Base-by-base conservation (phyloP, 2,888 invertebrate species). In the Celastrina argiolus region DNA sequence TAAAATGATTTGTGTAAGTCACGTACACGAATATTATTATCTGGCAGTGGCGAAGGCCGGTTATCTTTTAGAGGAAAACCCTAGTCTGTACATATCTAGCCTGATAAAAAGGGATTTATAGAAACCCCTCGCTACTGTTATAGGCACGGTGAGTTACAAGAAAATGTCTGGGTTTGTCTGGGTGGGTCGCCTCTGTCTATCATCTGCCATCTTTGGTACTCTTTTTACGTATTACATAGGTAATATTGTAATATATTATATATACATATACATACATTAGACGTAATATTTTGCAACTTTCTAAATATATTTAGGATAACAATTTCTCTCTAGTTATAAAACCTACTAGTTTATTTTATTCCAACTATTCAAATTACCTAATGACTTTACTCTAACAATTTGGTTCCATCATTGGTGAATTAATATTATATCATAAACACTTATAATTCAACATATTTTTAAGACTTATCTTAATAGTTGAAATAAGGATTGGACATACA, bases 351-450 rank as follows among this genome's bases (percentile, higher is more conserved):
- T 56, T 26, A 56, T 26, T 56, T 26, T 14, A 22, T 39, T 36
- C 12, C 12, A 36, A 39, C 39, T 36, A n/a, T n/a, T n/a, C n/a
- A n/a, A n/a, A n/a, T n/a, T n/a, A n/a, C n/a, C n/a, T n/a, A 39
- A 36, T 22, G 22, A 39, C 16, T 34, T 12, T 36, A 61, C 0
- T 77, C 76, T 85, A 85, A 83, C 81, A 82, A 79, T 84, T 87
- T 87, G 86, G 87, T 86, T 85, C 85, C 80, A 82, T 85, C 76
- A 76, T 85, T 85, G 81, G 81, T 81, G 76, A 77, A 63, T 75
- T 75, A 71, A 74, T 72, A 70, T 64, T 70, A 76, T 74, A 72
- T 77, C 74, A 79, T 72, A 51, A 64, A 72, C 65, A 72, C 66
- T 36, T 39, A 36, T 7, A 58, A n/a, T 16, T 61, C 39, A 26